These are phyloP conservation scores for Drosophila maculinotata DNA, from an alignment of 2,888 invertebrate species.

Conservation along the genomic window DNA sequence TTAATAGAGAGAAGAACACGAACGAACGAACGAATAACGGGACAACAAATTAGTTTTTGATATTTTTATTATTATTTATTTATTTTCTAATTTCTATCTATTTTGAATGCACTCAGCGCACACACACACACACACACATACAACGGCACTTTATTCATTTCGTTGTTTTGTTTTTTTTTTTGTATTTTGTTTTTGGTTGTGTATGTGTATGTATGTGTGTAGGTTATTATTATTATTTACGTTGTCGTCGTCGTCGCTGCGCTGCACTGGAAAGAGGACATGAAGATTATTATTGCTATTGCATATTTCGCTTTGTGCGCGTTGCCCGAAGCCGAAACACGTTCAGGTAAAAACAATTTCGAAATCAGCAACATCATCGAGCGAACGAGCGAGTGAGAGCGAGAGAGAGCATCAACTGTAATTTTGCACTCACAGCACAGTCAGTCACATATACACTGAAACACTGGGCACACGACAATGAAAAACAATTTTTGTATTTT, in stretches of 20 bases:
- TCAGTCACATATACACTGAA: constrained; percentile 19
- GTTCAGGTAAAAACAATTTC: constrained; percentile 75
- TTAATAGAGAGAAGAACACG: constrained; percentile 20
- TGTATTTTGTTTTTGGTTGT: too few relatives aligned
- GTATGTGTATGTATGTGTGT: constrained; percentile 23
- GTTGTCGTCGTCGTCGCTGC: constrained; percentile 24
- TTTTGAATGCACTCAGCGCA: constrained; percentile 49
- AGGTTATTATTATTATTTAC: constrained; percentile 31
- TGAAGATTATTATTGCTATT: constrained; percentile 40
- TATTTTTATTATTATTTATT: constrained; percentile 11
- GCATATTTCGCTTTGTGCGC: constrained; percentile 53
- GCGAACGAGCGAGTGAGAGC: constrained; percentile 7
- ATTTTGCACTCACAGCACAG: constrained; percentile 50
- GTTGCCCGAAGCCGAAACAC: constrained; percentile 62
- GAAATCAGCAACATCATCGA: constrained; percentile 66
- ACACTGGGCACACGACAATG: constrained; percentile 54
- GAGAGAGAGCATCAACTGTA: constrained; percentile 18
- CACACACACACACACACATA: constrained; percentile 28
- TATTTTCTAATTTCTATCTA: constrained; percentile 42
- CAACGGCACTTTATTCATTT: constrained; percentile 45
- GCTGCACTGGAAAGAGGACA: constrained; percentile 30
- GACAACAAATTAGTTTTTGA: constrained; percentile 25
- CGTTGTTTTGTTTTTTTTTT: constrained; percentile 37
- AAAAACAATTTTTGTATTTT: constrained; percentile 59
- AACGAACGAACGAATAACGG: constrained; percentile 13